Conservation (phyloP, 1,140 invertebrate genomes). For the Temnothorax nylanderi region DNA sequence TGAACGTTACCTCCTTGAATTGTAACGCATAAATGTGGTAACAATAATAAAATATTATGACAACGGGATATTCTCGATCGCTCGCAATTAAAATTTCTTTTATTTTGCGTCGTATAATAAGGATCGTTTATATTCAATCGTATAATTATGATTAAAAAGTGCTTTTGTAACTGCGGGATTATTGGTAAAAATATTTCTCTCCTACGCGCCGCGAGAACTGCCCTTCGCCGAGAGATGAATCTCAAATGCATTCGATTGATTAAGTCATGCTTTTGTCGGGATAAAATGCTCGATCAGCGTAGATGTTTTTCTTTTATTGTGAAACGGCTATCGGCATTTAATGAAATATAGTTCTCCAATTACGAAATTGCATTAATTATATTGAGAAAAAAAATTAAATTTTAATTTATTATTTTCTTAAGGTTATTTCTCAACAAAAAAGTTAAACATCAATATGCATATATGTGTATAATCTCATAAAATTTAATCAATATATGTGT, state of each 20-base stretch:
- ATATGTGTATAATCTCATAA: background rate
- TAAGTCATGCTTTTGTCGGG: constrained; percentile 49
- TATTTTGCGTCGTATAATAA: constrained; percentile 44
- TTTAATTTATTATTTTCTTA: background rate
- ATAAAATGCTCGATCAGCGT: constrained; percentile 38
- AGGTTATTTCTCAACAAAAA: background rate
- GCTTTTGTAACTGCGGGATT: constrained; percentile 34
- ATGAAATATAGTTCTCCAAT: constrained; percentile 50
- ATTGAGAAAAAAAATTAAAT: constrained; percentile 10
- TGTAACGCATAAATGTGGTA: background rate
- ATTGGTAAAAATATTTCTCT: constrained; percentile 54
- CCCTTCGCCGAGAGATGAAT: constrained; percentile 45
- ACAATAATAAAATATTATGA: background rate
- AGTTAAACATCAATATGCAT: background rate
- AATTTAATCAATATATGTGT: background rate
- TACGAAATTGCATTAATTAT: constrained; percentile 39
- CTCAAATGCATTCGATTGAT: constrained; percentile 57
- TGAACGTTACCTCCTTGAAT: background rate
- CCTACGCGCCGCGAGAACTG: constrained; percentile 15
- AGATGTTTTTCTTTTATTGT: constrained; percentile 41
- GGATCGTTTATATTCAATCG: constrained; percentile 52
- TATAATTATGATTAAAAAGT: constrained; percentile 55
- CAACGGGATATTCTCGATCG: background rate
- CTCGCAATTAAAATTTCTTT: background rate
- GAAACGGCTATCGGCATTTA: constrained; percentile 32